A percentile compares a stretch with the other conserved stretches of the same genome.
phyloP scores from a whole-genome alignment of 2,797 vertebrate genomes.

The Myripristis jacobus region DNA sequence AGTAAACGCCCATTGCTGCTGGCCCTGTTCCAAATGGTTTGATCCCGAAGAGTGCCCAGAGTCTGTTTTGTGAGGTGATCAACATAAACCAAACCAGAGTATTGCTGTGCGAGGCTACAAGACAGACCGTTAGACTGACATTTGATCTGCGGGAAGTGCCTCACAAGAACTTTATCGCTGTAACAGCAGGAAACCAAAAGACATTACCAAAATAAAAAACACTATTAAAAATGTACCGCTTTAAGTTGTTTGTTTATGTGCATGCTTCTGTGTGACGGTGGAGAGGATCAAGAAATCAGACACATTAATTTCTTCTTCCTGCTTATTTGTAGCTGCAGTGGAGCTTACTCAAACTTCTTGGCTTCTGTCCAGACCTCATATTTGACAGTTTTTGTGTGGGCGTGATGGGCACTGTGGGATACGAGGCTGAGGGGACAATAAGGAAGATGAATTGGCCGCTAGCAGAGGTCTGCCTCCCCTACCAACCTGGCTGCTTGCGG shows the following conservation, averaged over 20 bases:
- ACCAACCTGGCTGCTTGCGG: conserved; percentile 69
- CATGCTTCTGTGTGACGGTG: conserved; percentile 3
- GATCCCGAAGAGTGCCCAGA: too few species aligned
- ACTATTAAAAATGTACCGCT: not conserved
- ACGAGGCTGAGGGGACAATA: conserved; percentile 70
- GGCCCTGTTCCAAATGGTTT: too few species aligned
- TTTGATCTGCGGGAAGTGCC: not conserved
- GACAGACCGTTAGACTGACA: not conserved
- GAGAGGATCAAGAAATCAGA: conserved; percentile 23
- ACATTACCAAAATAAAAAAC: not conserved
- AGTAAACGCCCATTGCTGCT: too few species aligned
- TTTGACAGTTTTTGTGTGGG: conserved; percentile 75
- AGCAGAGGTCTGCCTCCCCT: conserved; percentile 75
- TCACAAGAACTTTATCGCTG: too few species aligned
- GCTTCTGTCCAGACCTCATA: conserved; percentile 78
- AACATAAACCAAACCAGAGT: too few species aligned
- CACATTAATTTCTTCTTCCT: conserved; percentile 43
- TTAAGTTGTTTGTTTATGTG: not conserved
- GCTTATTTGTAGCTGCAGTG: conserved; percentile 22
- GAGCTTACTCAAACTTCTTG: conserved; percentile 64
- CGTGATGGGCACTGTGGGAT: conserved; percentile 74
- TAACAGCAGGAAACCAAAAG: not conserved
- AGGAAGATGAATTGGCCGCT: conserved; percentile 85
- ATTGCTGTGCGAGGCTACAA: too few species aligned
- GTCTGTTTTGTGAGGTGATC: too few species aligned